These are phyloP conservation scores for Accipiter cooperii DNA, from an alignment of 2,113 vertebrate species.

Conservation along the genomic window DNA sequence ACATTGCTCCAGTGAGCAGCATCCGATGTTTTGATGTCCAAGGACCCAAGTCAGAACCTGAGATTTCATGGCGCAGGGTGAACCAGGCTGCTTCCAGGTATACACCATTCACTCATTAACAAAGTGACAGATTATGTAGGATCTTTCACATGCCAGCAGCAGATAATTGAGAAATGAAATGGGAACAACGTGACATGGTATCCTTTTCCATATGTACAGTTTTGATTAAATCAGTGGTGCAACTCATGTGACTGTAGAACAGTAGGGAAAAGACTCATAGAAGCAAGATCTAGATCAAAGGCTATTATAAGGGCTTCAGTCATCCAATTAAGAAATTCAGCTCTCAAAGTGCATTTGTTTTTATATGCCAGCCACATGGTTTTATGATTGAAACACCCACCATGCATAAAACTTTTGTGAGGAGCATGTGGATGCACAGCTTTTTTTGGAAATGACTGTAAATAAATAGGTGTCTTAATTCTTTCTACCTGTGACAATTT, in stretches of 20 bases:
- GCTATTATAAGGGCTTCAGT: neutral
- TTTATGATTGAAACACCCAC: conserved; percentile 4
- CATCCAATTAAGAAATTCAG: neutral
- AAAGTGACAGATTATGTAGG: neutral
- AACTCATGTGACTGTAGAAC: neutral
- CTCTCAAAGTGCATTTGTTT: neutral
- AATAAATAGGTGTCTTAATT: conserved; percentile 10
- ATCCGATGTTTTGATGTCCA: neutral
- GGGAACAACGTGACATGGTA: neutral
- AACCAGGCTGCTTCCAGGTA: neutral
- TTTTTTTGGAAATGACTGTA: neutral
- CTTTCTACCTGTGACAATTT: neutral
- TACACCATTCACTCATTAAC: neutral
- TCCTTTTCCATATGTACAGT: neutral
- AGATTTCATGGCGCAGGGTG: neutral
- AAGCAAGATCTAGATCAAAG: neutral
- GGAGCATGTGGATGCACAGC: neutral
- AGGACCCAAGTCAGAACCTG: neutral
- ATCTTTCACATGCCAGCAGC: neutral
- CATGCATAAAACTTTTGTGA: neutral
- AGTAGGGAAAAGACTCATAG: neutral
- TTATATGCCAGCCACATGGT: neutral
- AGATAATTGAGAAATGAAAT: neutral
- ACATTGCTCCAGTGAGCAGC: neutral
- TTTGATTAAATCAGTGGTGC: neutral